Evolutionary conservation across 2,888 invertebrate genomes (phyloP).

Genomic region (Platycheirus albimanus): DNA sequence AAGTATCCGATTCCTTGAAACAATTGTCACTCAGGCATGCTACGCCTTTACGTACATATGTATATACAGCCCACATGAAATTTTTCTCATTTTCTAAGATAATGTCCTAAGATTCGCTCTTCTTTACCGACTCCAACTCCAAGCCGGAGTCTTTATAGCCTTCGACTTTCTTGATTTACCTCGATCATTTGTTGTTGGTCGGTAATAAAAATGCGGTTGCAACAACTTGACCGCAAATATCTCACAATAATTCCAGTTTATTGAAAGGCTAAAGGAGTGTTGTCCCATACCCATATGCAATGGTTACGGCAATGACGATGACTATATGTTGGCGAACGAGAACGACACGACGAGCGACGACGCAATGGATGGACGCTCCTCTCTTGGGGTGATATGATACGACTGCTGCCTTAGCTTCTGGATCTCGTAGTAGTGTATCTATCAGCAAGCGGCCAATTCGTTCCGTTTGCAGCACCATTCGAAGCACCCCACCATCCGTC

Average conservation of each 20-base stretch:
- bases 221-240: conserved; percentile 64
- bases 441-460: neutral
- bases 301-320: neutral
- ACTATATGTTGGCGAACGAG: too few species aligned
- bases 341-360: neutral
- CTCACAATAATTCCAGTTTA: conserved; percentile 59
- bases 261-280: conserved; percentile 26
- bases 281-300: too few species aligned
- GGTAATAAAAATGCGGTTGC: conserved; percentile 69
- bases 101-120: neutral
- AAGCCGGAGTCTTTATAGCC: neutral
- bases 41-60: too few species aligned
- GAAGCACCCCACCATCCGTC: neutral
- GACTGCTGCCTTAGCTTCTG: conserved; percentile 57
- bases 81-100: conserved; percentile 1
- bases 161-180: conserved; percentile 38
- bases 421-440: conserved; percentile 23
- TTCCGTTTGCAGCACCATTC: conserved; percentile 2
- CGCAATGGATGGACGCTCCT: conserved; percentile 18
- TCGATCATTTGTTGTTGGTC: conserved; percentile 13
- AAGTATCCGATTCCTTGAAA: conserved; percentile 36
- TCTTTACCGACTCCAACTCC: neutral
- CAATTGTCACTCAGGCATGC: conserved; percentile 19
- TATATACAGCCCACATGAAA: neutral
- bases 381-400: conserved; percentile 59